Base-by-base conservation (phyloP, 2,797 vertebrate species). In the Lacerta viridis region DNA sequence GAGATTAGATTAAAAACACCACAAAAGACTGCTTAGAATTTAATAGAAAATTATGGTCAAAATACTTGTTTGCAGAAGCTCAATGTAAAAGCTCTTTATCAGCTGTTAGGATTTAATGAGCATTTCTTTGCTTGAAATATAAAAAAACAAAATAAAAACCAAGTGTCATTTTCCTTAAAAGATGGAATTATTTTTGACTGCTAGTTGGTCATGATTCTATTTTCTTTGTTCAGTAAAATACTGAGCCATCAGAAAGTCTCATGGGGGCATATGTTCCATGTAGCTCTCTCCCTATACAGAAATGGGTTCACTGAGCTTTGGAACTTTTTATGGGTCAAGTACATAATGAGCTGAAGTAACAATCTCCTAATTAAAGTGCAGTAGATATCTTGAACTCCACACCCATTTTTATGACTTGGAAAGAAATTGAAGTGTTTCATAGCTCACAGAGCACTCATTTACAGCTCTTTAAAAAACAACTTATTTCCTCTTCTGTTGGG, bases 221-320 rank as follows among this genome's bases (percentile, higher is more conserved):
- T 76, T n/a, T 74, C 69, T 18, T 23, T 50, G 46, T 68, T 71
- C 39, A 69, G 74, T 27, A 77, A 75, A 78, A 71, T n/a, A 71
- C 8, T 36, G 80, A 46, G 29, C 43, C 64, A 69, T 20, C 20
- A 93, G 92, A 86, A 55, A 69, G 20, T 69, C 87, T 82, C 90
- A 92, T 90, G 92, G 27, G 61, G 84, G 90, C 91, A 64, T 90
- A 89, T 79, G 89, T 39, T 92, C 93, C 89, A 93, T 84, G 27
- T 83, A 93, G 95, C 95, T 96, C 96, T 97, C 96, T 94, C 91
- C 94, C 95, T 96, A 92, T 82, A 55, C 3, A 55, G 83, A 84
- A 59, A 94, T 92, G 95, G 95, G 84, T 94, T 97, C 97, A 97
- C 92, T 18, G 94, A 93, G 94, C 94, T 92, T 93, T 90, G 89